These are phyloP conservation scores for Scomber colias DNA, from an alignment of 2,113 vertebrate genomes.

Conservation along the genomic window DNA sequence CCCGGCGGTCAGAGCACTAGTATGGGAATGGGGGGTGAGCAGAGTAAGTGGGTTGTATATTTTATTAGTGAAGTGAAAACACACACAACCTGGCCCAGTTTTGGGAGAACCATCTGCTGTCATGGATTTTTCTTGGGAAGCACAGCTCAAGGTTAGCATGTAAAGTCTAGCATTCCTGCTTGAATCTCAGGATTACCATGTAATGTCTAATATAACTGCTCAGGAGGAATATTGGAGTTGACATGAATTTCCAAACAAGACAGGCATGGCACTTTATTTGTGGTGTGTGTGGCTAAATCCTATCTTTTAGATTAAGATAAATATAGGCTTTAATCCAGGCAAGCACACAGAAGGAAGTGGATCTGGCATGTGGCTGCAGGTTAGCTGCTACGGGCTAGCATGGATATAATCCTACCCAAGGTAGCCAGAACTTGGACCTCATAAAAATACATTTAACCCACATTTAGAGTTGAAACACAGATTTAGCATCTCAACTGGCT, in stretches of 20 bases:
- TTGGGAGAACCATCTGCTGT: slow-evolving; percentile 77
- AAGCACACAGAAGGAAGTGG: slow-evolving; percentile 36
- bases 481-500: slow-evolving; percentile 62
- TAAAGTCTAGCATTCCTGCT: slow-evolving; percentile 41
- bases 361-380: slow-evolving; percentile 46
- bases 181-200: slow-evolving; percentile 41
- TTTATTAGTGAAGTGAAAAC: slow-evolving; percentile 84
- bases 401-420: slow-evolving; percentile 40
- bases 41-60: slow-evolving; percentile 84
- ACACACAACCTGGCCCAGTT: slow-evolving; percentile 78
- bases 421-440: slow-evolving; percentile 47
- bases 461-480: slow-evolving; percentile 58
- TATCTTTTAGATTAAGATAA: slow-evolving; percentile 35
- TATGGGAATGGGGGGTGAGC: slow-evolving; percentile 72
- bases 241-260: slow-evolving; percentile 42
- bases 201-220: slow-evolving; percentile 30
- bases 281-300: slow-evolving; percentile 28
- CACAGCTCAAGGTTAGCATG: slow-evolving; percentile 64
- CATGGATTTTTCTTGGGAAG: slow-evolving; percentile 62
- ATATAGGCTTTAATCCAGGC: slow-evolving; percentile 29
- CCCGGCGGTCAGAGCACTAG: slow-evolving; percentile 57
- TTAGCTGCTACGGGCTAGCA: slow-evolving; percentile 51
- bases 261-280: slow-evolving; percentile 28
- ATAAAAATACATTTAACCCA: slow-evolving; percentile 60
- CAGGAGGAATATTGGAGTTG: slow-evolving; percentile 38